Conservation (phyloP, 2,113 vertebrate genomes). For the Dasypus novemcinctus region DNA sequence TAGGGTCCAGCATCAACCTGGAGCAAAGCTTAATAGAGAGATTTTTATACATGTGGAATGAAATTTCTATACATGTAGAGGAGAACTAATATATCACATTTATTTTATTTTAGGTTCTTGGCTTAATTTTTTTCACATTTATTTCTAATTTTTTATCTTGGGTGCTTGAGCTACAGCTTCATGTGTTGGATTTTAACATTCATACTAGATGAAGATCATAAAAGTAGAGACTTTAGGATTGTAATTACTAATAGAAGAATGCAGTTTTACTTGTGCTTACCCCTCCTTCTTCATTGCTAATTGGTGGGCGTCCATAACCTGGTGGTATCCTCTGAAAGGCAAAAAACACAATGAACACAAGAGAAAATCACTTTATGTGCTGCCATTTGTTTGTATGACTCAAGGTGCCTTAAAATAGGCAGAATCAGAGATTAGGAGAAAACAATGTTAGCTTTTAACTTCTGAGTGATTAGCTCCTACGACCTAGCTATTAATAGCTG, state of each 20-base stretch:
- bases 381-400: not conserved
- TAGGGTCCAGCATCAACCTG: not conserved
- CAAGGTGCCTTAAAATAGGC: not conserved
- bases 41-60: not conserved
- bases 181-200: slow-evolving; percentile 29
- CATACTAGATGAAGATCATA: not conserved
- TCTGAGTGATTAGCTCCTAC: slow-evolving; percentile 2
- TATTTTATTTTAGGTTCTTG: not conserved
- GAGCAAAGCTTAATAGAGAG: not conserved
- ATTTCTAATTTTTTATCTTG: not conserved
- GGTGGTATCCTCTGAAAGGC: slow-evolving; percentile 61
- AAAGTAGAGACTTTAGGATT: not conserved
- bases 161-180: not conserved
- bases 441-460: not conserved
- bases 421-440: not conserved
- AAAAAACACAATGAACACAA: slow-evolving; percentile 9
- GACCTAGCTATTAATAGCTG: slow-evolving; percentile 7
- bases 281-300: slow-evolving; percentile 74
- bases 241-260: not conserved
- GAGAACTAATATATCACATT: not conserved
- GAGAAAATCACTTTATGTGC: not conserved
- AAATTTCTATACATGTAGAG: not conserved
- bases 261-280: slow-evolving; percentile 61
- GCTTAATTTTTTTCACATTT: slow-evolving; percentile 35
- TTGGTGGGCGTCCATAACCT: slow-evolving; percentile 62